A percentile compares a stretch with the other conserved stretches of the same genome.
Evolutionary conservation across 2,797 vertebrate species (phyloP).

Genomic region (Poliocrania exsul): DNA sequence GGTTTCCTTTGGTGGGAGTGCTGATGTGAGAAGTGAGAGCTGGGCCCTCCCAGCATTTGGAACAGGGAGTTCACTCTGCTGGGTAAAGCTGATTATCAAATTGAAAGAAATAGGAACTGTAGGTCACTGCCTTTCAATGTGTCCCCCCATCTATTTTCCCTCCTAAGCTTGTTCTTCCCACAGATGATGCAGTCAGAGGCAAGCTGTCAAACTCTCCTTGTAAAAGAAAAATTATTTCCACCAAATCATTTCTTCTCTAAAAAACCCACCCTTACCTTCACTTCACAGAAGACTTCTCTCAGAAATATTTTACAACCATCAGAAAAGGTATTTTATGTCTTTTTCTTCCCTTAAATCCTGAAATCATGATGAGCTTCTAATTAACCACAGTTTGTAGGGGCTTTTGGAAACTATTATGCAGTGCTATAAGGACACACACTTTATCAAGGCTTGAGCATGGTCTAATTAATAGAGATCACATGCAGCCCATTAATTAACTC

Average conservation of each 20-base stretch:
- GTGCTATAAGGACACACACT: conserved; percentile 25
- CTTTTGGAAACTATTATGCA: conserved; percentile 28
- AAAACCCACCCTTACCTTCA: background rate
- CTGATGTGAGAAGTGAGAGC: background rate
- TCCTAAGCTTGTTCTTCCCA: background rate
- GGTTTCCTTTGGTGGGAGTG: background rate
- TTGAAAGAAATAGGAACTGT: background rate
- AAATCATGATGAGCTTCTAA: conserved; percentile 14
- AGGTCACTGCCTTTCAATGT: background rate
- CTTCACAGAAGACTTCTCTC: background rate
- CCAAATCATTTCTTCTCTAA: background rate
- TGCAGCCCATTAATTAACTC: conserved; percentile 58
- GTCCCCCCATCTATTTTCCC: background rate
- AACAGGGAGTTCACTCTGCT: background rate
- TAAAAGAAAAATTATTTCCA: background rate
- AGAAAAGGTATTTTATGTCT: background rate
- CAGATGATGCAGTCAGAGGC: background rate
- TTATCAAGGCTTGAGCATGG: conserved; percentile 43
- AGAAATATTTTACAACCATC: background rate
- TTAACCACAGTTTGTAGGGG: conserved; percentile 41
- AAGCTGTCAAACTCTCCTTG: background rate
- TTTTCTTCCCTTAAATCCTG: background rate
- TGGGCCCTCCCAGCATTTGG: background rate
- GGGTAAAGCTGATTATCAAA: background rate
- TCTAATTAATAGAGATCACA: conserved; percentile 57